Percentiles rank a stretch among this genome's conserved stretches.
Conservation (phyloP, 2,113 vertebrate species). For the Triplophysa dalaica region DNA sequence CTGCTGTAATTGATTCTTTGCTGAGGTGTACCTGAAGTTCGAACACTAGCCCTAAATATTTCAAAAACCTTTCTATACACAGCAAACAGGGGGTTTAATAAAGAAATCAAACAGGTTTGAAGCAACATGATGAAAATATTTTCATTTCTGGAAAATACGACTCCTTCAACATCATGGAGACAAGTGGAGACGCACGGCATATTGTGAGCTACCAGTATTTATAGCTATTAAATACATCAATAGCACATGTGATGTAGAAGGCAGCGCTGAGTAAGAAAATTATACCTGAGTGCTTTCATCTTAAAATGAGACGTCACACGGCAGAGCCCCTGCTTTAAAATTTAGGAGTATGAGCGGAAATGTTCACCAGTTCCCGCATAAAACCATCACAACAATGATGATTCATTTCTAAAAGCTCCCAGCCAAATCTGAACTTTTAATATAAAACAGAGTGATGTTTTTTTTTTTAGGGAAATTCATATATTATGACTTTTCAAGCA, state of each 20-base stretch:
- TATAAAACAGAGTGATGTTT: background rate
- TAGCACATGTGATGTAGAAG: conserved; percentile 4
- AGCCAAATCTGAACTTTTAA: background rate
- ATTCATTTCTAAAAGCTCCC: conserved; percentile 11
- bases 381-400: background rate
- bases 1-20: too few relatives aligned
- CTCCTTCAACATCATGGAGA: background rate
- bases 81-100: background rate
- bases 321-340: conserved; percentile 4
- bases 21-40: too few relatives aligned
- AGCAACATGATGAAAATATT: background rate
- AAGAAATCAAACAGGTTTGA: background rate
- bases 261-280: background rate
- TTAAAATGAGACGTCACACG: conserved; percentile 9
- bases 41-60: too few relatives aligned
- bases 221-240: too few relatives aligned
- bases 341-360: conserved; percentile 19
- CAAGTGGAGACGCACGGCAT: background rate
- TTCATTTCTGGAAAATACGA: background rate
- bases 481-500: conserved; percentile 17
- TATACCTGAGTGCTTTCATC: conserved; percentile 26
- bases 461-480: background rate
- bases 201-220: conserved; percentile 15
- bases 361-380: background rate
- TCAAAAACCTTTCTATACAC: too few relatives aligned